Conservation (phyloP, 2,888 invertebrate genomes). For the Hetaerina titia region DNA sequence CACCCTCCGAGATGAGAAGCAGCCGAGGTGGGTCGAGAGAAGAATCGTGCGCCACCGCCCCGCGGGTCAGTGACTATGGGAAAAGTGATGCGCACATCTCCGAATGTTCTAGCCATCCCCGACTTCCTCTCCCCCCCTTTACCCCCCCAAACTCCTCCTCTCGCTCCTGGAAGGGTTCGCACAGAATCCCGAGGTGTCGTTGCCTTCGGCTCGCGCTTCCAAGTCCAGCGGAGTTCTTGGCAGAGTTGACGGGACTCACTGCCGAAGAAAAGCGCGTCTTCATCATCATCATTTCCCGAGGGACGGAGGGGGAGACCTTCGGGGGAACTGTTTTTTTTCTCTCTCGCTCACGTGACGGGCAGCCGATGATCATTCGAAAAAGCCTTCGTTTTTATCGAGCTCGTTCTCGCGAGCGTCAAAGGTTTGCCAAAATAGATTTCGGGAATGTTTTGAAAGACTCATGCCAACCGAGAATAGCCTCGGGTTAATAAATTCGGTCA, state of each 20-base stretch:
- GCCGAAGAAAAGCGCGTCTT: background rate
- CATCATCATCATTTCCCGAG: background rate
- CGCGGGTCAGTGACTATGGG: slow-evolving; percentile 50
- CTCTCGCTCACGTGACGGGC: background rate
- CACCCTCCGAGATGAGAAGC: background rate
- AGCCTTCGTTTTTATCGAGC: background rate
- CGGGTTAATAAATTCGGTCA: background rate
- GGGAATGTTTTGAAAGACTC: background rate
- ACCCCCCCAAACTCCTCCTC: background rate
- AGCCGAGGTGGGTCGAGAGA: background rate
- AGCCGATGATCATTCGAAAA: background rate
- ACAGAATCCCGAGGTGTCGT: slow-evolving; percentile 3
- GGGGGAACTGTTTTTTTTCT: background rate
- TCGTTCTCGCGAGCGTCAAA: background rate
- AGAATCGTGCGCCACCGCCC: background rate
- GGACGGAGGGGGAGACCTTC: background rate
- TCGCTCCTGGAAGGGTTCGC: too few species aligned
- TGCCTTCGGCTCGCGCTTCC: slow-evolving; percentile 42
- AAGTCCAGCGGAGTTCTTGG: background rate
- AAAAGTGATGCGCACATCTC: slow-evolving; percentile 45
- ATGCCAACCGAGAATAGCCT: background rate
- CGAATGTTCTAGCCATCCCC: background rate
- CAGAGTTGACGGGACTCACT: background rate
- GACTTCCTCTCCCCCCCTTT: background rate
- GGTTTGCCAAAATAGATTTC: background rate